phyloP scores from a whole-genome alignment of 2,888 invertebrate genomes.

The Cheilosia vulpina region DNA sequence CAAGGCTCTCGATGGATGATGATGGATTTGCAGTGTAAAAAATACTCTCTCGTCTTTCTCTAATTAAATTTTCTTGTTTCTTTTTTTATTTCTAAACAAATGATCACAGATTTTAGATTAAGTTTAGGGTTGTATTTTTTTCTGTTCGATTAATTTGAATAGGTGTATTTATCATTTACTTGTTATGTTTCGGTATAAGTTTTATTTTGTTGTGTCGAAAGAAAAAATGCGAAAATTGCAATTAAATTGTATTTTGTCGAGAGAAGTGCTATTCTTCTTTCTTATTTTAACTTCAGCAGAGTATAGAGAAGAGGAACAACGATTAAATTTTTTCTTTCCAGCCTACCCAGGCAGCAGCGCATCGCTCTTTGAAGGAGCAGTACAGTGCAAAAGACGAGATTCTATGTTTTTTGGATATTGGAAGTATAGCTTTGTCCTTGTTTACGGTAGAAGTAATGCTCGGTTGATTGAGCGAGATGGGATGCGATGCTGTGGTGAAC shows the following conservation, averaged over 20 bases:
- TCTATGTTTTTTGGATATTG: slow-evolving; percentile 51
- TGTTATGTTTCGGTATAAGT: slow-evolving; percentile 57
- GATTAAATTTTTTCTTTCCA: slow-evolving; percentile 68
- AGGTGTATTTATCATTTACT: slow-evolving; percentile 37
- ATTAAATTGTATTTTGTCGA: slow-evolving; percentile 72
- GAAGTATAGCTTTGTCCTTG: slow-evolving; percentile 27
- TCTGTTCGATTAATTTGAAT: slow-evolving; percentile 32
- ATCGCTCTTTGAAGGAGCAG: slow-evolving; percentile 36
- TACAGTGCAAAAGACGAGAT: slow-evolving; percentile 44
- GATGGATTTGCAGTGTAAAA: slow-evolving; percentile 74
- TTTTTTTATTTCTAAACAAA: slow-evolving; percentile 76
- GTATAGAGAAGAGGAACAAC: slow-evolving; percentile 71
- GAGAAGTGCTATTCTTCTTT: slow-evolving; percentile 73
- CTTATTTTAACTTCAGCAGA: slow-evolving; percentile 73
- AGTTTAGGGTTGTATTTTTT: slow-evolving; percentile 65
- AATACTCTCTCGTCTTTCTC: slow-evolving; percentile 72
- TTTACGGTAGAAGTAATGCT: background rate
- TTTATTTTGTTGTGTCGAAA: slow-evolving; percentile 68
- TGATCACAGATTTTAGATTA: slow-evolving; percentile 77
- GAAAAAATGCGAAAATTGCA: slow-evolving; percentile 75
- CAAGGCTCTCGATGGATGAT: slow-evolving; percentile 77
- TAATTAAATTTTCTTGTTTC: slow-evolving; percentile 73
- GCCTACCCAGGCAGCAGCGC: slow-evolving; percentile 49
- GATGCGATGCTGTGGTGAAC: background rate
- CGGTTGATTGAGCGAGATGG: slow-evolving; percentile 1